Evolutionary conservation across 2,113 vertebrate species (phyloP), one percentile per base, ranked within the genome.

Genomic region (Semicossyphus pulcher): DNA sequence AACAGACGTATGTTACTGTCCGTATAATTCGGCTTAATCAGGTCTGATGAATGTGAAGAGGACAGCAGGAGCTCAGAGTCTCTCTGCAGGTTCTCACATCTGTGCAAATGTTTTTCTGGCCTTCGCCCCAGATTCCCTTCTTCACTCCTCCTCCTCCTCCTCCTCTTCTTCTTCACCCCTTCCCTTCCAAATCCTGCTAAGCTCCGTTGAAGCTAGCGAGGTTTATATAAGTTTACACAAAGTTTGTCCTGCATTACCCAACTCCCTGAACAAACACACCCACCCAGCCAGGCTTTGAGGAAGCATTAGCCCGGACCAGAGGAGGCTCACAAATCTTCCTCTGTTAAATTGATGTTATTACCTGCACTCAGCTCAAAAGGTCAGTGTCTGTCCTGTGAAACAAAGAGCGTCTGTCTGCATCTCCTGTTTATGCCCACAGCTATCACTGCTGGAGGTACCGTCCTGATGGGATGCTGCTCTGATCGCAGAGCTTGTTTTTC

Each of bases 331-430:
- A 71, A 83, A 86, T 84, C 79, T 74, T 57, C 9, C 41, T 3
- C 56, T 2, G 29, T 53, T 79, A 84, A 79, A 88, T 61, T 83
- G 86, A 89, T 87, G 85, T 54, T 45, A 86, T 92, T 91, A 87
- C 85, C 77, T 89, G 76, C 36, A 4, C 75, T 72, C 28, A 7
- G 67, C 69, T 83, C 36, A 5, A 82, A 92, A 90, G 80, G 89
- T 81, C 86, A 83, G 75, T 7, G 14, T 77, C 72, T 72, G 75
- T 73, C 66, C 73, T 41, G 0, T 42, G 36, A 86, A 75, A 89
- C 85, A 92, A 90, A 89, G 75, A 83, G 75, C 57, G 20, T 86
- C 68, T 84, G 78, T 80, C 52, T 80, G 76, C 41, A 16, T 72
- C 47, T 62, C n/a, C 52, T 70, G 74, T 85, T 83, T 68, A 64